A percentile compares a stretch with the other conserved stretches of the same genome.
These are phyloP conservation scores for Gavialis gangeticus DNA, from an alignment of 2,113 vertebrate genomes.

Conservation along the genomic window DNA sequence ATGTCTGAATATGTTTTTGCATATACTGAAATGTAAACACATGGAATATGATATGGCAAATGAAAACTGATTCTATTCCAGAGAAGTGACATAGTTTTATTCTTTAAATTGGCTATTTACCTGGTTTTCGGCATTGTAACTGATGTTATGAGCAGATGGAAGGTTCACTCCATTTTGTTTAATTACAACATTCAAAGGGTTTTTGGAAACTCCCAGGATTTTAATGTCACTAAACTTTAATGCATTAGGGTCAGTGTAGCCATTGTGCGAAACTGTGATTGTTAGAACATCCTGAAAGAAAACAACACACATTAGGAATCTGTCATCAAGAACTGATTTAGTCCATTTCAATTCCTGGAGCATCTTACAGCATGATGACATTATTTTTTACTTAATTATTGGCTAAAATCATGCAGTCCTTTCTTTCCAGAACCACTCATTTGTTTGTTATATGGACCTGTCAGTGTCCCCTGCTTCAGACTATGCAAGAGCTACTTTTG, in stretches of 20 bases:
- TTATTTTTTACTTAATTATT: not conserved
- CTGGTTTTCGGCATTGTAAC: fast-evolving
- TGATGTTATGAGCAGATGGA: fast-evolving
- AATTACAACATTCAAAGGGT: fast-evolving
- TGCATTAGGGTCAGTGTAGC: constrained; percentile 26
- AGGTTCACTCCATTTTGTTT: fast-evolving
- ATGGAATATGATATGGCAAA: not conserved
- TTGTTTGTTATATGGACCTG: not conserved
- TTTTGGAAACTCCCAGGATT: constrained; percentile 64
- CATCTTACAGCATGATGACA: not conserved
- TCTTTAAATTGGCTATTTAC: not conserved
- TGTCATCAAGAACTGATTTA: not conserved
- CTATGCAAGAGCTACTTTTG: not conserved
- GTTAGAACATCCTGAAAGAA: constrained; percentile 12
- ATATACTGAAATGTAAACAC: not conserved
- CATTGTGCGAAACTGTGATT: fast-evolving
- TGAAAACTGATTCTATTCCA: not conserved
- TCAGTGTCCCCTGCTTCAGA: too few species aligned
- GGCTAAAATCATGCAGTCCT: not conserved
- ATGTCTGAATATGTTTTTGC: not conserved
- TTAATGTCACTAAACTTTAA: constrained; percentile 60
- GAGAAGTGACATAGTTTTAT: fast-evolving
- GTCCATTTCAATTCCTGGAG: too few species aligned
- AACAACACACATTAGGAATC: not conserved
- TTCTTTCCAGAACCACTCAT: not conserved